These are phyloP conservation scores for Formica aserva DNA, from an alignment of 2,888 invertebrate species.

Conservation along the genomic window DNA sequence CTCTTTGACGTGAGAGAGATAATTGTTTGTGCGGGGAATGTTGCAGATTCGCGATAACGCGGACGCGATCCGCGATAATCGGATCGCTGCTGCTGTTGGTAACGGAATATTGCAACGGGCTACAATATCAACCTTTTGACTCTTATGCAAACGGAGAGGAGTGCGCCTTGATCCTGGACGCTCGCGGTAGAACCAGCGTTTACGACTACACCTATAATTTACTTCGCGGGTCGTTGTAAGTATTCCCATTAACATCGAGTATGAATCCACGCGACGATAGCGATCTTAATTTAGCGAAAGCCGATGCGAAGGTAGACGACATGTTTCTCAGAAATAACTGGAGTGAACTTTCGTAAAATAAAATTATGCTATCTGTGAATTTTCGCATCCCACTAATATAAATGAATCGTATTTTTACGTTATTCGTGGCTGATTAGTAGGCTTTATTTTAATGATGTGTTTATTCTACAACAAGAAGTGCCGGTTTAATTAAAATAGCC, in stretches of 20 bases:
- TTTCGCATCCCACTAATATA: not conserved
- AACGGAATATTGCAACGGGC: conserved; percentile 63
- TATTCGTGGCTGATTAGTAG: not conserved
- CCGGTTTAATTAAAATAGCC: not conserved
- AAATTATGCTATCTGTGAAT: not conserved
- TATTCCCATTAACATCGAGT: conserved; percentile 79
- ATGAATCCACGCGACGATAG: conserved; percentile 2
- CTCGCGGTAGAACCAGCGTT: conserved; percentile 92
- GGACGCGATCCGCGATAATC: conserved; percentile 72
- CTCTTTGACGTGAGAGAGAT: not conserved
- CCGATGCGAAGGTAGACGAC: not conserved
- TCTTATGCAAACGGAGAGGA: conserved; percentile 86
- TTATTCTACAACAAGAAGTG: not conserved
- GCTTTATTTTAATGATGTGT: not conserved
- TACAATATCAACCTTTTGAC: conserved; percentile 82
- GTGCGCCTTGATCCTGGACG: conserved; percentile 92
- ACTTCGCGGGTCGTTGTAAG: conserved; percentile 93
- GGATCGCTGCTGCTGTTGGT: conserved; percentile 66
- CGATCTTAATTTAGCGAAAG: conserved; percentile 47
- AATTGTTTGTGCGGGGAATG: conserved; percentile 48
- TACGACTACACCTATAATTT: conserved; percentile 95
- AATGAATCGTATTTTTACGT: not conserved
- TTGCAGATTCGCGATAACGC: conserved; percentile 77
- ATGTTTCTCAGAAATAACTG: not conserved
- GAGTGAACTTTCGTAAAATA: conserved; percentile 3